Base-by-base conservation (phyloP, 1,140 invertebrate genomes). In the Ruditapes philippinarum region DNA sequence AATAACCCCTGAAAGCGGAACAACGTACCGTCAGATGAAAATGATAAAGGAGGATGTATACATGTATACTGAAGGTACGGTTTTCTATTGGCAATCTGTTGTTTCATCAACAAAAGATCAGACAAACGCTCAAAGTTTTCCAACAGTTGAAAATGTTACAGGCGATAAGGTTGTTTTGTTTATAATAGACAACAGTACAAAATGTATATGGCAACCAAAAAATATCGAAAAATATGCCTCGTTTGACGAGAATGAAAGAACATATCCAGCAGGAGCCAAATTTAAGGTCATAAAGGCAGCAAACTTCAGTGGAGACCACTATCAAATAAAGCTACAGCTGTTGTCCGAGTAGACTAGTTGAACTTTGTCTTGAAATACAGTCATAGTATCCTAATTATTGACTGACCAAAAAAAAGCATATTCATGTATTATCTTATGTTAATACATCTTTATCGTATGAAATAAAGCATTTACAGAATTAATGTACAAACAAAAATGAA, bases 231-330 rank as follows among this genome's bases (percentile, higher is more conserved):
- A 84, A 0, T 84, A 70, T 49, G 82, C 82, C 1, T 38, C 1
- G 38, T 73, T 33, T 28, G 28, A 4, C 17, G 62, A 84, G 36
- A 19, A 74, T 70, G 82, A 84, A 49, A 40, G 82, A 49, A 73
- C 68, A 51, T 84, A 84, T 49, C 82, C 82, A 0, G 82, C 82
- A 31, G 82, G 82, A 25, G 65, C 62, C 14, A 74, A 42, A 42
- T 84, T 84, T 73, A 19, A 28, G 4, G 82, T 70, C 17, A 84
- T 49, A 68, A 49, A 4, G 0, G 49, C 49, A 51, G 9, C 49
- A 11, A 51, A 51, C 49, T 9, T 22, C 49, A 51, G 22, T 22
- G 49, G 22, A 22, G 49, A n/a, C n/a, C n/a, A n/a, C n/a, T n/a
- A n/a, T n/a, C n/a, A n/a, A n/a, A n/a, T n/a, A n/a, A n/a, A n/a